Evolutionary conservation across 2,797 vertebrate species (phyloP), one percentile per base, ranked within the genome.

Genomic region (Numenius phaeopus): DNA sequence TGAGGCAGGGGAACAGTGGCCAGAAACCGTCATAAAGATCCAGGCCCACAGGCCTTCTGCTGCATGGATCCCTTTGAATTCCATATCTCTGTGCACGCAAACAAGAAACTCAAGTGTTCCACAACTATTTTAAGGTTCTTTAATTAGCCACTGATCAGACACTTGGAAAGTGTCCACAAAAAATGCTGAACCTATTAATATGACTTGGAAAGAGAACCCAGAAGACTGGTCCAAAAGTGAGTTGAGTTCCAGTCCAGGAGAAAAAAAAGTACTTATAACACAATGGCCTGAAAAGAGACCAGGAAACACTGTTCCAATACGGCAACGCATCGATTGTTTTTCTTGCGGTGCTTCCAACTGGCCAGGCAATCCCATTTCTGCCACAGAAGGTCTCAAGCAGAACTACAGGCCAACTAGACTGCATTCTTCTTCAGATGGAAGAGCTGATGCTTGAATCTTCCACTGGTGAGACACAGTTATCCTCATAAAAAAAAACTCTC

Each of bases 281-380:
- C 0, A 0, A 84, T 8, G 30, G 85, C 30, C 79, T 39, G 57
- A 40, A 27, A 55, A 40, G 23, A 70, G 34, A 46, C 4, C 18
- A 57, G 16, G 42, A 10, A 75, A 64, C 9, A 6, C 21, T 5
- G 24, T 7, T 89, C 39, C 2, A 2, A 34, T 4, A 19, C 0
- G 2, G 40, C 0, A 0, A 71, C 3, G 15, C 19, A 32, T 0
- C 0, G 3, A 1, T 1, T 21, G 34, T 40, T 84, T 32, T 59
- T 29, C 71, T 9, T 71, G 64, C 1, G 1, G 22, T 27, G 67
- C 37, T 77, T 70, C 82, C 71, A 58, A 44, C 8, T 17, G 0
- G 10, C 12, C 44, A 72, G 50, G 75, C 46, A 52, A 42, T 23
- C 3, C 0, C 5, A 1, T 11, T 24, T 46, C 44, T 4, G 4